These are phyloP conservation scores for Tenrec ecaudatus DNA, from an alignment of 2,113 vertebrate genomes.

Conservation along the genomic window DNA sequence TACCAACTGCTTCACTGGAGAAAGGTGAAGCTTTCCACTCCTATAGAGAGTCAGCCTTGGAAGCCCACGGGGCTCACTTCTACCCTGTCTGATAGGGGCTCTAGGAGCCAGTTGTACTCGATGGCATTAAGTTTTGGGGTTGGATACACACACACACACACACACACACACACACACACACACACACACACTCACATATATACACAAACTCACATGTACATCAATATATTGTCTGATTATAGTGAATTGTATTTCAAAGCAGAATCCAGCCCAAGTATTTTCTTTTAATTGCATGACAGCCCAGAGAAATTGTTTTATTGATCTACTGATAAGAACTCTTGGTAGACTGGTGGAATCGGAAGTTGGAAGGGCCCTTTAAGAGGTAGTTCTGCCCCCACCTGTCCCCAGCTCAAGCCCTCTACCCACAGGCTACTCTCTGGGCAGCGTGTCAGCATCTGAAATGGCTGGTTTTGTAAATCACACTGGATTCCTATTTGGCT, in stretches of 20 bases:
- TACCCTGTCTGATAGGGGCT: no score
- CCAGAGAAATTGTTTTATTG: background rate
- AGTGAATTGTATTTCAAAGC: conserved; percentile 15
- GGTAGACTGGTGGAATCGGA: background rate
- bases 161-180: no score
- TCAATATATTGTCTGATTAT: background rate
- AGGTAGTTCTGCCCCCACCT: background rate
- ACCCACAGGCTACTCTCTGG: background rate
- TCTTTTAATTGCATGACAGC: conserved; percentile 4
- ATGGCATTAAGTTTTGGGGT: no score
- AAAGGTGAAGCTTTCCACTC: no score
- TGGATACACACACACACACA: no score
- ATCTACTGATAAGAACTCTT: background rate
- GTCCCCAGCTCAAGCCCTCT: background rate
- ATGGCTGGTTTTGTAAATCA: background rate
- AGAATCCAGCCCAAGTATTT: conserved; percentile 7
- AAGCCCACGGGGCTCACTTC: no score
- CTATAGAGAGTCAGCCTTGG: no score
- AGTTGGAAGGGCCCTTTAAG: background rate
- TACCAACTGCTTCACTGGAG: no score
- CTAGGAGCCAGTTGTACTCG: no score
- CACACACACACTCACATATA: no score
- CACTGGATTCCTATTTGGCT: background rate
- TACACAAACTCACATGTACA: no score
- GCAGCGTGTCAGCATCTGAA: no score